Conservation (phyloP, 2,113 vertebrate genomes). For the Dunckerocampus dactyliophorus region DNA sequence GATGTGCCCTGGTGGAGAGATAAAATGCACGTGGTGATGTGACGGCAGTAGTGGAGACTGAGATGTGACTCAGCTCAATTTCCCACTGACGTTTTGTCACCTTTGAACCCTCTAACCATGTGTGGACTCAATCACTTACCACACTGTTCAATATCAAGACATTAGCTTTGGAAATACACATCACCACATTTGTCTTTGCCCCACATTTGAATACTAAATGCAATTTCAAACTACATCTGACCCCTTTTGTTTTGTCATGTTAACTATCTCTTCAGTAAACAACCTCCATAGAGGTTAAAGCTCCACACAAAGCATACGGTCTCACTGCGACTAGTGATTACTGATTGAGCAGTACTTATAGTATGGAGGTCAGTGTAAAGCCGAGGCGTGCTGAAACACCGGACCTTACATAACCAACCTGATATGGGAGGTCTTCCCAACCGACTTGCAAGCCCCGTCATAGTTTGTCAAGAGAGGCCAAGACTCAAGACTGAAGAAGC, state of each 20-base stretch:
- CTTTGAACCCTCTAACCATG: constrained; percentile 42
- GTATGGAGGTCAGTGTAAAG: constrained; percentile 28
- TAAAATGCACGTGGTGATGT: constrained; percentile 71
- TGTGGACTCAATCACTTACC: constrained; percentile 11
- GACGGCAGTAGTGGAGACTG: constrained; percentile 47
- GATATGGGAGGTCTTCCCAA: constrained; percentile 51
- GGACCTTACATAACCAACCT: constrained; percentile 59
- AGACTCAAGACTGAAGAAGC: constrained; percentile 7
- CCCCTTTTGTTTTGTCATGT: neutral
- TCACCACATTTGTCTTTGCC: too few species aligned
- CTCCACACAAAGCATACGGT: neutral
- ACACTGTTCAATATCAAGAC: neutral
- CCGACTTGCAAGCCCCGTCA: constrained; percentile 10
- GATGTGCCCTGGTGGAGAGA: constrained; percentile 70
- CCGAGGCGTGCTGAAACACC: constrained; percentile 43
- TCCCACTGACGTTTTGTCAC: constrained; percentile 20
- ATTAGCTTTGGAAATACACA: neutral
- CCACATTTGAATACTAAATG: neutral
- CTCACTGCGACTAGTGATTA: constrained; percentile 20
- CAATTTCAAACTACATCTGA: neutral
- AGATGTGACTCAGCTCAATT: constrained; percentile 26
- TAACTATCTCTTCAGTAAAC: neutral
- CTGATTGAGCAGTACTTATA: constrained; percentile 43
- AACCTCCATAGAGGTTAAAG: neutral
- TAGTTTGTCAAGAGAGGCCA: constrained; percentile 8